Evolutionary conservation across 2,888 invertebrate species (phyloP), one percentile per base, ranked within the genome.

Genomic region (Nymphalis c-album): DNA sequence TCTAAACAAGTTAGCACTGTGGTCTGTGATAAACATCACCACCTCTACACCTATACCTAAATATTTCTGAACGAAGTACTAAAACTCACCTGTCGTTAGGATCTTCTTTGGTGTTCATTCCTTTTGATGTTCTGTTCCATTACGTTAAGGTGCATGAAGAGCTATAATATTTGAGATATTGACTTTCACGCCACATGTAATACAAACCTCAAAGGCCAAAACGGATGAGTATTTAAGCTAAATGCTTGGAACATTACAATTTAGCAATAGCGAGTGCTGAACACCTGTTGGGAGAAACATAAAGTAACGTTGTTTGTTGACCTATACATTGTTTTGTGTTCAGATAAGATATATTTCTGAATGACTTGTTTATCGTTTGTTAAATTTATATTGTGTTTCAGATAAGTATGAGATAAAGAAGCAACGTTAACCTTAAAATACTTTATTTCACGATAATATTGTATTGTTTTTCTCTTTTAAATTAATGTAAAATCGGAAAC

Each of bases 251-350:
- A 57, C 61, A 69, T 69, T 62, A 69, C 64, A 64, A 63, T 58
- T 50, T 13, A 59, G 47, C 64, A 67, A 61, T 51, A 31, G 57
- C 50, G 60, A 60, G 67, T 53, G 67, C 57, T 53, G 58, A 66
- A 69, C 73, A 72, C 72, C 73, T 72, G 72, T 70, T 70, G 60
- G 53, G 62, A 57, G 65, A 66, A 70, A 71, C 66, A 68, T 71
- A 58, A 72, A 68, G 53, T 59, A 62, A 18, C 40, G 48, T 51
- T 67, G 59, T 57, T 67, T 22, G 40, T n/a, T n/a, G 35, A 59
- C 10, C 40, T 60, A 18, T 18, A n/a, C 57, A 40, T 40, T 57
- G 18, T 57, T 35, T 40, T 10, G 7, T 31, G 17, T 55, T 7
- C n/a, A 55, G 8, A 55, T 17, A 26, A 13, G 16, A 26, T 5